These are phyloP conservation scores for Leptinotarsa juncta DNA, from an alignment of 2,888 invertebrate genomes.

Conservation along the genomic window DNA sequence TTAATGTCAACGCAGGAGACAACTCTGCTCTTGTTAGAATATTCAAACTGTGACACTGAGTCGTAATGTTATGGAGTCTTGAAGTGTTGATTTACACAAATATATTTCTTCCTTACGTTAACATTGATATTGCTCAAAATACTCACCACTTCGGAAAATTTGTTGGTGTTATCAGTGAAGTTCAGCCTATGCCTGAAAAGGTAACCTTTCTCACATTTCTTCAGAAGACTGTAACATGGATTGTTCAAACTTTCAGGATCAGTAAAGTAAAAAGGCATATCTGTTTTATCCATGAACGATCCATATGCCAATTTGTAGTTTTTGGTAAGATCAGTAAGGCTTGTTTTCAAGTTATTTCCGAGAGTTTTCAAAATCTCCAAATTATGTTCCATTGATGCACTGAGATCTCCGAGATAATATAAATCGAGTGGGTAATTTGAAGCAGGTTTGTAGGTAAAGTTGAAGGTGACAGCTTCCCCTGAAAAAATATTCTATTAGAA, in stretches of 20 bases:
- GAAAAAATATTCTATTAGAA: constrained; percentile 19
- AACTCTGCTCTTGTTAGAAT: too few relatives aligned
- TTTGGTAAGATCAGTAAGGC: constrained; percentile 75
- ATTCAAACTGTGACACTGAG: too few relatives aligned
- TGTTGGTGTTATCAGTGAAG: constrained; percentile 69
- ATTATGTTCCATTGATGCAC: constrained; percentile 90
- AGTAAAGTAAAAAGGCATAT: constrained; percentile 77
- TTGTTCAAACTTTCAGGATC: constrained; percentile 66
- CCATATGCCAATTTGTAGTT: constrained; percentile 82
- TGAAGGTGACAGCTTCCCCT: constrained; percentile 68
- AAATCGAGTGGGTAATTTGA: constrained; percentile 89
- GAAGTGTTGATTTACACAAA: too few relatives aligned
- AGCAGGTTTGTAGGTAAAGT: constrained; percentile 79
- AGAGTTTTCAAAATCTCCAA: constrained; percentile 80
- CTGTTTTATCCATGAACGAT: constrained; percentile 82
- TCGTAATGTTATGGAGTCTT: too few relatives aligned
- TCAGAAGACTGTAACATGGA: constrained; percentile 70
- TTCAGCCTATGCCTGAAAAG: constrained; percentile 82
- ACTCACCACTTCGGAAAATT: constrained; percentile 63
- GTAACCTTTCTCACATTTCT: constrained; percentile 81
- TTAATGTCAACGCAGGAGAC: too few relatives aligned
- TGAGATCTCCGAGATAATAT: constrained; percentile 92
- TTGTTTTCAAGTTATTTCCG: constrained; percentile 71
- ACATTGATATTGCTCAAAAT: too few relatives aligned
- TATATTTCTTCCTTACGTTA: too few relatives aligned